phyloP scores from a whole-genome alignment of 2,888 invertebrate genomes.

The Xylocampa areola region DNA sequence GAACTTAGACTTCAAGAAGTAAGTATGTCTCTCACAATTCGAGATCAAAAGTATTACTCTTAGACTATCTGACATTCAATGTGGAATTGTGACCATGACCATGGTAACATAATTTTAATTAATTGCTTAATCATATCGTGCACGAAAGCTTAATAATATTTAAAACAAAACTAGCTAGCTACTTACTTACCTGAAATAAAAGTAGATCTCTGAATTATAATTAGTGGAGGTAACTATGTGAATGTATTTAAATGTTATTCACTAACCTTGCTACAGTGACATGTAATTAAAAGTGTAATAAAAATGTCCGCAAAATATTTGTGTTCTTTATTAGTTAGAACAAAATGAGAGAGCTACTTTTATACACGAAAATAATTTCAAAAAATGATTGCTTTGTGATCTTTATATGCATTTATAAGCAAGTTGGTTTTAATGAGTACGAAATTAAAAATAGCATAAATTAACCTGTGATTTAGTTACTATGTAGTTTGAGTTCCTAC shows the following conservation, averaged over 20 bases:
- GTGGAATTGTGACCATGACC: conserved; percentile 25
- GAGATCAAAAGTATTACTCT: conserved; percentile 19
- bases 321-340: conserved; percentile 19
- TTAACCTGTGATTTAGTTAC: no score
- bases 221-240: conserved; percentile 56
- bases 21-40: conserved; percentile 1
- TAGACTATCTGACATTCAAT: conserved; percentile 23
- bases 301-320: conserved; percentile 24
- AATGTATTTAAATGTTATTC: conserved; percentile 56
- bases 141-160: background rate
- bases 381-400: no score
- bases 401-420: no score
- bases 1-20: background rate
- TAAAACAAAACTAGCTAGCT: conserved; percentile 14
- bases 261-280: conserved; percentile 63
- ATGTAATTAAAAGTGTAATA: conserved; percentile 54
- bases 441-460: no score
- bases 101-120: conserved; percentile 15
- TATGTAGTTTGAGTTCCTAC: no score
- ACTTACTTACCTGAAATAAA: conserved; percentile 22
- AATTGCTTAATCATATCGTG: conserved; percentile 18
- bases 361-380: no score
- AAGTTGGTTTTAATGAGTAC: no score
- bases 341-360: no score
- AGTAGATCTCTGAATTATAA: conserved; percentile 44